Conservation (phyloP, 2,888 invertebrate species). For the Boloria euphrosyne region DNA sequence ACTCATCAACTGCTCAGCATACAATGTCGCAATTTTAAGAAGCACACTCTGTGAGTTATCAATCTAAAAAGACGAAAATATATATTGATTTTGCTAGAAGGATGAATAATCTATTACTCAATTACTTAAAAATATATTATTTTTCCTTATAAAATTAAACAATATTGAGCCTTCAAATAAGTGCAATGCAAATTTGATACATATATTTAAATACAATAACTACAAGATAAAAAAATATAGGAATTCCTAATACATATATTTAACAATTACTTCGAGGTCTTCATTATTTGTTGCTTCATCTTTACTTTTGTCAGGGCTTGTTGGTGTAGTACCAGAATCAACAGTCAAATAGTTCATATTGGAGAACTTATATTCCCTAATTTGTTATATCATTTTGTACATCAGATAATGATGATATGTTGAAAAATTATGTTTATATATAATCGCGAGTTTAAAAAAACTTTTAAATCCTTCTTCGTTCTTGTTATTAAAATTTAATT, state of each 20-base stretch:
- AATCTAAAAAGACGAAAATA: conserved; percentile 79
- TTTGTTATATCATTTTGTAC: conserved; percentile 6
- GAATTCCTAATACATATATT: not conserved
- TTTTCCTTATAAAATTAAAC: not conserved
- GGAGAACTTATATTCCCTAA: not conserved
- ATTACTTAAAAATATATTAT: conserved; percentile 2
- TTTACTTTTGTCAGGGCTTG: conserved; percentile 50
- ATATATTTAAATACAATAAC: not conserved
- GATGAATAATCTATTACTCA: not conserved
- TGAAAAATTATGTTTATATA: not conserved
- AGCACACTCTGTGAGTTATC: conserved; percentile 92
- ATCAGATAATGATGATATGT: too few species aligned
- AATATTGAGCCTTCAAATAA: not conserved
- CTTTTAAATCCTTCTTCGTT: not conserved
- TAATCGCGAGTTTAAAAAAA: not conserved
- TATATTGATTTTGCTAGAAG: not conserved
- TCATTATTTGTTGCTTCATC: conserved; percentile 57
- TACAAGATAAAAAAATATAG: not conserved
- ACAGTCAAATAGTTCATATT: conserved; percentile 65
- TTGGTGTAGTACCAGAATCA: conserved; percentile 54
- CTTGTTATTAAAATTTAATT: not conserved
- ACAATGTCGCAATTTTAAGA: conserved; percentile 90
- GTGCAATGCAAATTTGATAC: too few species aligned
- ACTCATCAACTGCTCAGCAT: conserved; percentile 93
- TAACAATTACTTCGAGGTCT: conserved; percentile 64